These are phyloP conservation scores for Zaprionus vittiger DNA, from an alignment of 1,140 invertebrate genomes.

Conservation along the genomic window DNA sequence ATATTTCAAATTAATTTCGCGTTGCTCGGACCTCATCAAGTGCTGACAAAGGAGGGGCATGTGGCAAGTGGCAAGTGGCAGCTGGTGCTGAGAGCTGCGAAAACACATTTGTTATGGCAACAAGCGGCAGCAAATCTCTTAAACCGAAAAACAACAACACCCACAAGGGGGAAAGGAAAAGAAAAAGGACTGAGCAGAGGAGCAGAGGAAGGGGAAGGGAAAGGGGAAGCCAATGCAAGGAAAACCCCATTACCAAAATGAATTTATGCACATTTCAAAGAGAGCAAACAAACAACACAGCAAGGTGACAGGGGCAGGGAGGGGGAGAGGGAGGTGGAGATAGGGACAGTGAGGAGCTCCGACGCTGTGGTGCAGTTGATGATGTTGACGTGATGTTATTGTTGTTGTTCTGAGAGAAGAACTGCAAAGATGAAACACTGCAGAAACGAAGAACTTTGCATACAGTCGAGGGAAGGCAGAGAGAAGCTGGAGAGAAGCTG, in stretches of 20 bases:
- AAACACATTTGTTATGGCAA: slow-evolving; percentile 65
- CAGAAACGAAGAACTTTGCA: slow-evolving; percentile 60
- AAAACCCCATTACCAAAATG: slow-evolving; percentile 79
- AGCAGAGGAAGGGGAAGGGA: not conserved
- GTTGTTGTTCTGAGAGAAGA: slow-evolving; percentile 11
- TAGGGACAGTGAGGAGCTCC: slow-evolving; percentile 5
- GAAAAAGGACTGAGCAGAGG: slow-evolving; percentile 6
- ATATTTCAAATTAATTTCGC: slow-evolving; percentile 61
- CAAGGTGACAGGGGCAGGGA: not conserved
- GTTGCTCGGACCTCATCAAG: slow-evolving; percentile 33
- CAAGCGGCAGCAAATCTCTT: slow-evolving; percentile 66
- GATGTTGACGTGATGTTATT: slow-evolving; percentile 34
- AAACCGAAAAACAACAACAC: slow-evolving; percentile 59
- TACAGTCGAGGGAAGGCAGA: not conserved
- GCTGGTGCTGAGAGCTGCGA: slow-evolving; percentile 38
- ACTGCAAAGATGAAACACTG: slow-evolving; percentile 52
- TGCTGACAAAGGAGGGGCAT: not conserved
- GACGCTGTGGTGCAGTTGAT: slow-evolving; percentile 48
- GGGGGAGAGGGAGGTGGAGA: not conserved
- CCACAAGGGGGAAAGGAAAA: slow-evolving; percentile 32
- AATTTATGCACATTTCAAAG: slow-evolving; percentile 81
- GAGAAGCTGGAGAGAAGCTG: not conserved
- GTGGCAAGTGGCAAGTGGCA: slow-evolving; percentile 8
- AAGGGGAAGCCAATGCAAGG: slow-evolving; percentile 46
- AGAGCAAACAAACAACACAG: slow-evolving; percentile 64